Conservation (phyloP, 2,797 vertebrate species). For the Hydrolagus colliei region DNA sequence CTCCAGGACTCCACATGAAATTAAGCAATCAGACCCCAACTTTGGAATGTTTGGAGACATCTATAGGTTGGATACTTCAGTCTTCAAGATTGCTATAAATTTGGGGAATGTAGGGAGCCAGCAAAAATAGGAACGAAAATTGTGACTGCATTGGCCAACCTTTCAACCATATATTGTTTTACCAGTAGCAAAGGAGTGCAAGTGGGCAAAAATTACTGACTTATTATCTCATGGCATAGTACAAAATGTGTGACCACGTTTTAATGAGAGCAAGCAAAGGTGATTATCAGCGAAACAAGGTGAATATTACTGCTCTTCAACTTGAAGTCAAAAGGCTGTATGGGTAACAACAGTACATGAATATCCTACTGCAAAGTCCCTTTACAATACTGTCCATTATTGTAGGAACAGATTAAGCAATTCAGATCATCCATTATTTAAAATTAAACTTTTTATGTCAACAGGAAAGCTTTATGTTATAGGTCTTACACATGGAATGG, state of each 20-base stretch:
- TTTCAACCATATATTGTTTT: too few species aligned
- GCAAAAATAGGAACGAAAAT: neutral
- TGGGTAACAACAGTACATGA: too few species aligned
- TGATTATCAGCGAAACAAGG: neutral
- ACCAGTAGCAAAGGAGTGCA: too few species aligned
- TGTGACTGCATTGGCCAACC: too few species aligned
- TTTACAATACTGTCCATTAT: neutral
- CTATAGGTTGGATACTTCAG: neutral
- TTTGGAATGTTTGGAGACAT: neutral
- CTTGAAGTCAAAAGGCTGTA: neutral
- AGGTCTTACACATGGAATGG: too few species aligned
- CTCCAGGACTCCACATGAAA: too few species aligned
- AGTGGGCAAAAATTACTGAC: neutral
- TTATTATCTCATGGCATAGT: neutral
- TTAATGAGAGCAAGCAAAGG: neutral
- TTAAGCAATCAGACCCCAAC: too few species aligned
- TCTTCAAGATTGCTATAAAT: neutral
- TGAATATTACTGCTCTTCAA: neutral
- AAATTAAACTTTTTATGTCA: too few species aligned
- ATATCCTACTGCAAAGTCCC: too few species aligned
- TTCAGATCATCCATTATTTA: neutral
- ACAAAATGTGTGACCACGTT: neutral
- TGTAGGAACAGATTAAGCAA: neutral
- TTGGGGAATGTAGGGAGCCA: neutral
- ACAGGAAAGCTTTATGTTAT: too few species aligned